Evolutionary conservation across 1,140 invertebrate species (phyloP), one percentile per base, ranked within the genome.

Genomic region (Aphelenchoides besseyi): DNA sequence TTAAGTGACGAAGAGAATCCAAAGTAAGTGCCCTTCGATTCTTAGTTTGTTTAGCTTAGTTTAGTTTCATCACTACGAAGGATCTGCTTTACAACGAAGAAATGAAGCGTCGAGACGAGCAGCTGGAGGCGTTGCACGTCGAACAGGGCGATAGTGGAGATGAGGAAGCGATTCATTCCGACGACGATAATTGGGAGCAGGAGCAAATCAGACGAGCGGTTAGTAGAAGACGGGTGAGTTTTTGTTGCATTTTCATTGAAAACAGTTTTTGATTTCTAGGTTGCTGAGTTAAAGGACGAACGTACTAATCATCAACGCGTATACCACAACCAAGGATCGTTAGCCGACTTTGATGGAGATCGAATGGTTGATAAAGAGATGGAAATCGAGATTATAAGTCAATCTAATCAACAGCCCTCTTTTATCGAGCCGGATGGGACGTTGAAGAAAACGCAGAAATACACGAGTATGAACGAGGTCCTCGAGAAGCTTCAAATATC

Each of bases 141-240:
- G 78, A 79, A 52, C 78, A 80, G 9, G 77, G 78, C 9, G 63
- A 41, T 9, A 78, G 70, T 62, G 78, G 73, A 35, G 68, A 67
- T 30, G 75, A 74, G 1, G 69, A 33, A 16, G 28, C 30, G 2
- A 18, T 36, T 16, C 16, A 59, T 26, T 29, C 63, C n/a, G 3
- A n/a, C 2, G 29, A 32, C 16, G 8, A 53, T 16, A 52, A 74
- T 9, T 79, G 77, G 77, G 77, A 79, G 41, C 67, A 55, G 2
- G 75, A 80, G 23, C 77, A 80, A 68, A 79, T 79, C 26, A 35
- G 71, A 0, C 77, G 78, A 41, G 77, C 72, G 52, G 78, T 79
- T 32, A 70, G 74, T 36, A 61, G 52, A 16, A 36, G 79, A 62
- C 72, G 74, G 53, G 77, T 79, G 29, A 3, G 71, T 69, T n/a